A percentile compares a stretch with the other conserved stretches of the same genome.
These are phyloP conservation scores for Pollimyrus isidori DNA, from an alignment of 2,113 vertebrate genomes.

Conservation along the genomic window DNA sequence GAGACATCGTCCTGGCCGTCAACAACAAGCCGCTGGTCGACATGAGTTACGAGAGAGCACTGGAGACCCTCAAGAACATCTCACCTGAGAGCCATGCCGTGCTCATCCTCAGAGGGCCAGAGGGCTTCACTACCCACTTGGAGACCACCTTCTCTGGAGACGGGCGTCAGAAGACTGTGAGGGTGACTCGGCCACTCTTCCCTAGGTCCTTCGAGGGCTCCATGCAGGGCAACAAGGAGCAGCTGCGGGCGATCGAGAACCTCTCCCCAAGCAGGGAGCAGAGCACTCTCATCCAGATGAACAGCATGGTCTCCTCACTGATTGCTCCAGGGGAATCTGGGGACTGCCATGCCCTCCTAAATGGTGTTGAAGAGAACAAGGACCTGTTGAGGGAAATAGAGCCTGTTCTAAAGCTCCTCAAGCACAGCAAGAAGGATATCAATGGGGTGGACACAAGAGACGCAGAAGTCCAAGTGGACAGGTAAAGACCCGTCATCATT, in stretches of 20 bases:
- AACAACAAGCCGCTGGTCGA: constrained; percentile 91
- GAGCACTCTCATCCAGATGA: constrained; percentile 44
- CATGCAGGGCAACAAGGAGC: constrained; percentile 67
- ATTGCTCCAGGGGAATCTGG: constrained; percentile 43
- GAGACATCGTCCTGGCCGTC: constrained; percentile 89
- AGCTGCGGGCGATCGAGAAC: constrained; percentile 61
- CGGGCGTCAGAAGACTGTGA: constrained; percentile 82
- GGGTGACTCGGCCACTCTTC: constrained; percentile 77
- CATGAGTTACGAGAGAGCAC: constrained; percentile 76
- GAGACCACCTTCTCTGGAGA: constrained; percentile 87
- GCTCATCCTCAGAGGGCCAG: constrained; percentile 85
- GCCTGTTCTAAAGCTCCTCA: constrained; percentile 80
- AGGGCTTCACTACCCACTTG: constrained; percentile 92
- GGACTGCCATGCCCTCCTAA: constrained; percentile 55
- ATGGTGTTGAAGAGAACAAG: constrained; percentile 67
- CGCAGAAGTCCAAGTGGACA: constrained; percentile 81
- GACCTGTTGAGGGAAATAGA: constrained; percentile 88
- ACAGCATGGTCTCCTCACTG: constrained; percentile 41
- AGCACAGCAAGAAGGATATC: constrained; percentile 61
- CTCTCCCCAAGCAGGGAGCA: constrained; percentile 52
- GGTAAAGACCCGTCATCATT: constrained; percentile 60
- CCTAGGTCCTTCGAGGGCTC: constrained; percentile 64
- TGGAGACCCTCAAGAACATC: constrained; percentile 84
- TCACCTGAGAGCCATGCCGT: constrained; percentile 86
- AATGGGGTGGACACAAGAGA: constrained; percentile 68